Percentiles rank a stretch among this genome's conserved stretches.
These are phyloP conservation scores for Halocaridina rubra DNA, from an alignment of 2,888 invertebrate genomes.

Conservation along the genomic window DNA sequence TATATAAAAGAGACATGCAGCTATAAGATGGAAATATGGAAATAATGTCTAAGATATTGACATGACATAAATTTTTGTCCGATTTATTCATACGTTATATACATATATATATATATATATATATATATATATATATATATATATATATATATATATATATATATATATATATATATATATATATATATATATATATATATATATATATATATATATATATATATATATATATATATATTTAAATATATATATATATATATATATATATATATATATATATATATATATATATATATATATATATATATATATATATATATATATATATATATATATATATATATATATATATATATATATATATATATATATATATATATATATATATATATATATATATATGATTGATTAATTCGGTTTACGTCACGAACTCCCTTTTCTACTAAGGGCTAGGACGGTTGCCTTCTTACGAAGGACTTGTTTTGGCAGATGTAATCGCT, in stretches of 20 bases:
- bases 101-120: background rate
- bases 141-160: background rate
- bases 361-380: slow-evolving; percentile 28
- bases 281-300: slow-evolving; percentile 11
- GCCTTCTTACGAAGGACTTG: too few relatives aligned
- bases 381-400: slow-evolving; percentile 35
- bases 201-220: background rate
- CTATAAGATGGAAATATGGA: too few relatives aligned
- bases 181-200: background rate
- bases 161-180: background rate
- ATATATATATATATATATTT: background rate
- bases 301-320: background rate
- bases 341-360: background rate
- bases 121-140: background rate
- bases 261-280: background rate
- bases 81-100: too few relatives aligned
- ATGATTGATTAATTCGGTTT: too few relatives aligned
- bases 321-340: background rate
- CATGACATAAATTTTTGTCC: too few relatives aligned
- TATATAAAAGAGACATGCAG: too few relatives aligned
- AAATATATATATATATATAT: background rate
- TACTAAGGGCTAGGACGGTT: too few relatives aligned
- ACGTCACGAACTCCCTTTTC: too few relatives aligned
- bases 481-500: too few relatives aligned
- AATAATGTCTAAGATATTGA: too few relatives aligned